These are phyloP conservation scores for Enoplosus armatus DNA, from an alignment of 2,797 vertebrate species.

Conservation along the genomic window DNA sequence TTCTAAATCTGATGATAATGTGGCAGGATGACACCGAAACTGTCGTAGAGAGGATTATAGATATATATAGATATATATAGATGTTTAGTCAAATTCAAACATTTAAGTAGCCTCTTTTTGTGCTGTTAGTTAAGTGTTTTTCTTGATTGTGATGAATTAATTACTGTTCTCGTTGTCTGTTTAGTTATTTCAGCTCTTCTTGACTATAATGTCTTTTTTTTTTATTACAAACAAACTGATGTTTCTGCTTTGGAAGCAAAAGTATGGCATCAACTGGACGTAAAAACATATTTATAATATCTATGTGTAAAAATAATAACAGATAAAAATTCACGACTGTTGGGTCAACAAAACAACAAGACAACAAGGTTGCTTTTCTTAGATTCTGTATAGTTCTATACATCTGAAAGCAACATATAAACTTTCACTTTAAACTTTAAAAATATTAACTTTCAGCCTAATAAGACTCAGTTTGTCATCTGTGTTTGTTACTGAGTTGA, in stretches of 20 bases:
- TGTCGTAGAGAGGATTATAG: too few species aligned
- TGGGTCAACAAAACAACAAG: not conserved
- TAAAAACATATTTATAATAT: not conserved
- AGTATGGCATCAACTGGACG: too few species aligned
- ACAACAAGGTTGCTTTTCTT: not conserved
- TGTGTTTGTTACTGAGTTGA: too few species aligned
- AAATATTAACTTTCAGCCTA: too few species aligned
- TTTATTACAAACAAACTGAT: not conserved
- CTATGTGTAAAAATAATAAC: not conserved
- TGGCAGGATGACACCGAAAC: not conserved
- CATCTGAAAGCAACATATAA: not conserved
- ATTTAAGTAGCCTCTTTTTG: not conserved
- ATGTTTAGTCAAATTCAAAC: accelerated
- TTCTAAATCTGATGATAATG: accelerated
- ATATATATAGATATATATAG: too few species aligned
- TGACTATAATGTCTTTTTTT: not conserved
- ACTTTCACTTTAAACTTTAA: too few species aligned
- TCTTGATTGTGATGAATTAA: too few species aligned
- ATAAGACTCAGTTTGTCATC: too few species aligned
- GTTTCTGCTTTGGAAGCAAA: not conserved
- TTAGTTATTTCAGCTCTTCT: not conserved
- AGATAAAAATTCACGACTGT: not conserved
- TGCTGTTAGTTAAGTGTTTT: not conserved
- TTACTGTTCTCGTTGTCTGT: not conserved
- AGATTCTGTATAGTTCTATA: too few species aligned